A percentile compares a stretch with the other conserved stretches of the same genome.
phyloP scores from a whole-genome alignment of 2,797 vertebrate genomes.

The Leptoclinus maculatus region DNA sequence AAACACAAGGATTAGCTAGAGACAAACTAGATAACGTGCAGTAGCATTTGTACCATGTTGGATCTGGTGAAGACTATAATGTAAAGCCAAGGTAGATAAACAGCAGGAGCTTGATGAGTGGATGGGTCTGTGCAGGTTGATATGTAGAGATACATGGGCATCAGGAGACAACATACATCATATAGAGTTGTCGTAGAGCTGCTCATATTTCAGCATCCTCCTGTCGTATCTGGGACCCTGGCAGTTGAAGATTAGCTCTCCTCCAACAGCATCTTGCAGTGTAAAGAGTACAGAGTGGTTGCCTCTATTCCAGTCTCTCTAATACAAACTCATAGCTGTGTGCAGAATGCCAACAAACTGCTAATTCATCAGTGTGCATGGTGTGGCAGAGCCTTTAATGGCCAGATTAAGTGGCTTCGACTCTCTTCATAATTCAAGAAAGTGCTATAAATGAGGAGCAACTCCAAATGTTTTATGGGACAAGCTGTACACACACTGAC shows the following conservation, averaged over 20 bases:
- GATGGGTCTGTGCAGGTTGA: too few species aligned
- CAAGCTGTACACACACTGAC: not conserved
- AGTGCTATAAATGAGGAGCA: slow-evolving; percentile 51
- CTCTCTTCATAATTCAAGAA: slow-evolving; percentile 56
- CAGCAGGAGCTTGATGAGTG: too few species aligned
- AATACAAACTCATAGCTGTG: slow-evolving; percentile 31
- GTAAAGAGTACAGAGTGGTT: slow-evolving; percentile 3
- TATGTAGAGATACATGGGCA: not conserved
- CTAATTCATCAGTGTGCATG: slow-evolving; percentile 61
- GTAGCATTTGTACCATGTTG: too few species aligned
- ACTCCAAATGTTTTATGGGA: slow-evolving; percentile 39
- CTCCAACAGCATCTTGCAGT: slow-evolving; percentile 57
- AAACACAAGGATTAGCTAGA: too few species aligned
- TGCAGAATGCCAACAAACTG: slow-evolving; percentile 58
- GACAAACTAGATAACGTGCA: too few species aligned
- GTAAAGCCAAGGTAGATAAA: too few species aligned
- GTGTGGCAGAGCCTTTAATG: slow-evolving; percentile 30
- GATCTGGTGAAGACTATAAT: too few species aligned
- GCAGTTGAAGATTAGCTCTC: slow-evolving; percentile 44
- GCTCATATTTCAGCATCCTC: slow-evolving; percentile 53
- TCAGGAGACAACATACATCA: slow-evolving; percentile 33
- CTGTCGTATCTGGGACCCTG: slow-evolving; percentile 18
- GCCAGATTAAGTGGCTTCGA: slow-evolving; percentile 37
- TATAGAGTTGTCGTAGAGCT: slow-evolving; percentile 4
- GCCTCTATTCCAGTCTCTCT: slow-evolving; percentile 7